A percentile compares a stretch with the other conserved stretches of the same genome.
phyloP scores from a whole-genome alignment of 1,140 invertebrate species.

The Dryas iulia region DNA sequence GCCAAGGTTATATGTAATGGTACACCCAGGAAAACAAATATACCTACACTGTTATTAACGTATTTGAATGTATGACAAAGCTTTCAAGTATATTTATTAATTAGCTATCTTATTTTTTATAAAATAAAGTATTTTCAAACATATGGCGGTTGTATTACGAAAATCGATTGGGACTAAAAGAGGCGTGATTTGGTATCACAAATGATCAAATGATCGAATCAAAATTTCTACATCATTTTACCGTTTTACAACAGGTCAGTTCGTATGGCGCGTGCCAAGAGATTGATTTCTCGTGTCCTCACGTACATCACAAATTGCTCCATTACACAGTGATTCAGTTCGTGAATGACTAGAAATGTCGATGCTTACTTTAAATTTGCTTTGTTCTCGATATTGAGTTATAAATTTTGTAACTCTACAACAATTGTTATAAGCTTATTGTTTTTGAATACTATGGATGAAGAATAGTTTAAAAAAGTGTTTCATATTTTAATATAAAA shows the following conservation, averaged over 20 bases:
- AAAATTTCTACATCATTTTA: conserved; percentile 5
- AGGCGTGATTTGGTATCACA: too few species aligned
- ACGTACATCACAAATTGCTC: conserved; percentile 58
- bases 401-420: background rate
- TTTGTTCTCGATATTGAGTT: conserved; percentile 1
- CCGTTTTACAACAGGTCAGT: conserved; percentile 53
- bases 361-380: conserved; percentile 19
- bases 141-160: too few species aligned
- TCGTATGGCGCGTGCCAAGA: conserved; percentile 54
- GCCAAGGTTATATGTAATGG: background rate
- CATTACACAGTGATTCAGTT: conserved; percentile 44
- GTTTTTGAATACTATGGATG: too few species aligned
- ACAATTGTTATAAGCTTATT: background rate
- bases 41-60: too few species aligned
- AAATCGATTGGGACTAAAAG: too few species aligned
- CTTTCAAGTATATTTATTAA: too few species aligned
- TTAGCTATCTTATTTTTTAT: too few species aligned
- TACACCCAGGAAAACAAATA: too few species aligned
- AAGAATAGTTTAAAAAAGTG: too few species aligned
- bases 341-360: conserved; percentile 39
- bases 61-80: too few species aligned
- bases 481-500: background rate
- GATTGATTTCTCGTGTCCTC: conserved; percentile 55
- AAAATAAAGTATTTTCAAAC: background rate
- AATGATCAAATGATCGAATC: background rate